Evolutionary conservation across 1,140 invertebrate species (phyloP), one percentile per base, ranked within the genome.

Genomic region (Pseudobourletiella spinata): DNA sequence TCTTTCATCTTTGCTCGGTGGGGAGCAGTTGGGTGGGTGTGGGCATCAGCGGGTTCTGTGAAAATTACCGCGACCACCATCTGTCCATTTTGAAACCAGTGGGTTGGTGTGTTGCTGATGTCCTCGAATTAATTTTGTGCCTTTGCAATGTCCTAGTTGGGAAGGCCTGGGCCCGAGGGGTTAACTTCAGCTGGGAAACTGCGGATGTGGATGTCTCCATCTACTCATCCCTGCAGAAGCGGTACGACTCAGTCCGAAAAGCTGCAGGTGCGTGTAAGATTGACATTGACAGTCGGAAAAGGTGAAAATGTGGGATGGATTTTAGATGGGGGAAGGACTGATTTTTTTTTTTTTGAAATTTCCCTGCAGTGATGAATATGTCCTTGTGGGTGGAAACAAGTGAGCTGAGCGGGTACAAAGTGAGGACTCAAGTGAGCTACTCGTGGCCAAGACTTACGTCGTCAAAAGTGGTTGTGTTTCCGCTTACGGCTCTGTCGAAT

Each of bases 401-500:
- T 1, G 85, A 82, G 42, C 84, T 88, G 51, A 79, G 81, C 56
- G 82, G 82, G 61, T 83, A 87, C 74, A 79, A 84, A 73, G 85
- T 89, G 73, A 78, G 80, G 58, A 82, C 85, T 8, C 79, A 82
- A 70, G 82, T 86, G 35, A 82, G 83, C 71, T 80, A 87, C 63
- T 80, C 80, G 35, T 91, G 89, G 89, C 89, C 89, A 6, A 73
- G 79, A 32, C 66, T 85, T 2, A 70, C 79, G 20, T 74, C 76
- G 32, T 75, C 76, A 58, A 73, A 74, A 54, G 71, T 78, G 39
- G 72, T 89, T 58, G 77, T 78, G 59, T 91, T 91, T 78, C 88
- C 89, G 11, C 73, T 91, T 28, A 91, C 88, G 4, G 87, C 91
- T 76, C 82, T 91, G 62, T 86, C 86, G 50, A 89, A 89, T 74